Conservation (phyloP, 2,797 vertebrate species). For the Epinephelus malabaricus region DNA sequence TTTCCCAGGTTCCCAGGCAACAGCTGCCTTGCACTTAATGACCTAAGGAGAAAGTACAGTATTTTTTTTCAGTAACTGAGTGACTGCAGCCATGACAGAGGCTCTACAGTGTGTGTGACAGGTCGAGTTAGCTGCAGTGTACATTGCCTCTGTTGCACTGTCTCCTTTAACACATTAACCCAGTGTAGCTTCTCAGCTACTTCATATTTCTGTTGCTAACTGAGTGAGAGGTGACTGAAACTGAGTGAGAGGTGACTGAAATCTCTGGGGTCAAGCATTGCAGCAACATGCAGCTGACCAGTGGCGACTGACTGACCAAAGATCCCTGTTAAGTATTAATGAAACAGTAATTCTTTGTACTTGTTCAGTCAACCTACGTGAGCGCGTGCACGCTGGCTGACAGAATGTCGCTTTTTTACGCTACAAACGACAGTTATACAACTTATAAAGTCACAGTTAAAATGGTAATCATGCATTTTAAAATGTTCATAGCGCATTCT, state of each 20-base stretch:
- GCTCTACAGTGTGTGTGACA: neutral
- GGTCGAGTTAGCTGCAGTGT: neutral
- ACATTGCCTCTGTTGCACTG: slow-evolving; percentile 6
- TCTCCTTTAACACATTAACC: neutral
- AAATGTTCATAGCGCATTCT: neutral
- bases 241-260: neutral
- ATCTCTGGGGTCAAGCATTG: neutral
- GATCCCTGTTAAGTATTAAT: neutral
- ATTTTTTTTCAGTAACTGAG: neutral
- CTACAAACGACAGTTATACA: rapidly evolving
- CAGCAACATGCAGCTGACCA: neutral
- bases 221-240: neutral
- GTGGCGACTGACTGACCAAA: neutral
- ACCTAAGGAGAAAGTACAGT: slow-evolving; percentile 81
- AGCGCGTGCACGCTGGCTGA: neutral
- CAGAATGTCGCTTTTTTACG: rapidly evolving
- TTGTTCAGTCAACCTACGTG: slow-evolving; percentile 4
- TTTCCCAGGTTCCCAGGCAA: slow-evolving; percentile 95
- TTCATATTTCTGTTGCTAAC: neutral
- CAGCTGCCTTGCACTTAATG: slow-evolving; percentile 96
- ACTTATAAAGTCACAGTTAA: rapidly evolving
- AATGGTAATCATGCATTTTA: rapidly evolving
- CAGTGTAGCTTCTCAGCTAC: rapidly evolving
- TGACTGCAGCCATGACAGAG: neutral
- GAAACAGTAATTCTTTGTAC: slow-evolving; percentile 27